Conservation (phyloP, 2,888 invertebrate species). For the Tetropium fuscum region DNA sequence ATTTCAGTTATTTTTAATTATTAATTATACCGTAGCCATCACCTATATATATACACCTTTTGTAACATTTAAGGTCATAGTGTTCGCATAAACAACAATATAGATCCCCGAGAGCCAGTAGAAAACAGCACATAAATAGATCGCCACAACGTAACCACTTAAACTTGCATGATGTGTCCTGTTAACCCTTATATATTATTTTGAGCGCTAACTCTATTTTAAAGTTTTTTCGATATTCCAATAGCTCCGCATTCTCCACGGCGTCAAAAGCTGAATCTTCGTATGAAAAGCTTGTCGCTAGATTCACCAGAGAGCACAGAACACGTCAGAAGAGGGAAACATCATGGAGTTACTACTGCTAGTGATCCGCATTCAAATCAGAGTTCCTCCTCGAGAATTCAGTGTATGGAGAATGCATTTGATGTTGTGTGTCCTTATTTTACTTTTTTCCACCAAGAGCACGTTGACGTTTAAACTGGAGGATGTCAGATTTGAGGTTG, state of each 20-base stretch:
- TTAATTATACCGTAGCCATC: too few species aligned
- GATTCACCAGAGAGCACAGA: conserved; percentile 96
- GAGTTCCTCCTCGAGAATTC: conserved; percentile 71
- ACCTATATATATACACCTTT: too few species aligned
- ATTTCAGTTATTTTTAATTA: too few species aligned
- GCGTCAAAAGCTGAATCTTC: conserved; percentile 94
- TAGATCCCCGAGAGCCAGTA: conserved; percentile 29
- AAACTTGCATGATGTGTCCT: conserved; percentile 28
- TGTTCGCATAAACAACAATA: conserved; percentile 29
- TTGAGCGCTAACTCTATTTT: conserved; percentile 13
- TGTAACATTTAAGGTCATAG: neutral
- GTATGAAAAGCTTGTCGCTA: conserved; percentile 98
- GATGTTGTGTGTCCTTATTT: conserved; percentile 3
- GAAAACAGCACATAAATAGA: conserved; percentile 29
- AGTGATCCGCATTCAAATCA: conserved; percentile 68
- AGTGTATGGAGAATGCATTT: conserved; percentile 67
- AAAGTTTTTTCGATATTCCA: conserved; percentile 24
- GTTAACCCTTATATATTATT: neutral
- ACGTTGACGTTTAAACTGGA: neutral
- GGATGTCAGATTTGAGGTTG: too few species aligned
- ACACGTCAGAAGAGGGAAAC: conserved; percentile 74
- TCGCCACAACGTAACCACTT: conserved; percentile 8
- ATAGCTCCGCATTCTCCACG: conserved; percentile 95
- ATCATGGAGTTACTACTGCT: conserved; percentile 60
- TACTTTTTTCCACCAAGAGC: neutral